Base-by-base conservation (phyloP, 2,113 vertebrate genomes). In the Pleuronectes platessa region DNA sequence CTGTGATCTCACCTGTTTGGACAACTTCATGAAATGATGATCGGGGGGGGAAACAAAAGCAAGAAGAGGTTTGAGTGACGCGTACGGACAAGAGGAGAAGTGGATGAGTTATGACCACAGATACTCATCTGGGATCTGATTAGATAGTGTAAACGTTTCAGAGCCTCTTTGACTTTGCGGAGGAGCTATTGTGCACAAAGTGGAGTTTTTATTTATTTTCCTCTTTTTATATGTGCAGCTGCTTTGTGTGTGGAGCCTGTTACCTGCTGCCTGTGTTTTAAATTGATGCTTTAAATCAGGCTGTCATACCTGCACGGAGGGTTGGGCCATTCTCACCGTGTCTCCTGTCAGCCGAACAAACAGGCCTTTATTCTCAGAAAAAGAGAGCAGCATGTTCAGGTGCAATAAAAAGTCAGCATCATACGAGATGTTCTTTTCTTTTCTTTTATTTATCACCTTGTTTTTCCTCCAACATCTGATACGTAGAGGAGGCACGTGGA, bases 1-100 rank as follows among this genome's bases (percentile, higher is more conserved):
- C 68, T 3, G 62, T 88, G 88, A 87, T 68, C 68, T 88, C 89
- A 90, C 78, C 70, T 86, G 74, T 90, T 90, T 86, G 80, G 78
- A 75, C 77, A 60, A 45, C 61, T 55, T 62, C 54, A 6, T 20
- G 74, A 42, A 66, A 40, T 35, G 73, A 74, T 58, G 66, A 74
- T 64, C 6, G 1, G 31, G 40, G 24, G 24, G 24, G 68, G 26
- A 67, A 31, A 79, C 31, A 65, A 77, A 78, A 78, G 82, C 59
- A 20, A 62, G 27, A 55, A 72, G 61, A 69, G 59, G 78, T 64
- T 60, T 54, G 56, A 59, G 45, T 47, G 0, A 5, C 59, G 47
- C 17, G 65, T 49, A 67, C 18, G 35, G 74, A 24, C 1, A 10
- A 59, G 59, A 42, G 5, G 27, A 53, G 56, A 35, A 9, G 40